Base-by-base conservation (phyloP, 35 echinoderm and acorn worm genomes). In the Ptychodera flava region DNA sequence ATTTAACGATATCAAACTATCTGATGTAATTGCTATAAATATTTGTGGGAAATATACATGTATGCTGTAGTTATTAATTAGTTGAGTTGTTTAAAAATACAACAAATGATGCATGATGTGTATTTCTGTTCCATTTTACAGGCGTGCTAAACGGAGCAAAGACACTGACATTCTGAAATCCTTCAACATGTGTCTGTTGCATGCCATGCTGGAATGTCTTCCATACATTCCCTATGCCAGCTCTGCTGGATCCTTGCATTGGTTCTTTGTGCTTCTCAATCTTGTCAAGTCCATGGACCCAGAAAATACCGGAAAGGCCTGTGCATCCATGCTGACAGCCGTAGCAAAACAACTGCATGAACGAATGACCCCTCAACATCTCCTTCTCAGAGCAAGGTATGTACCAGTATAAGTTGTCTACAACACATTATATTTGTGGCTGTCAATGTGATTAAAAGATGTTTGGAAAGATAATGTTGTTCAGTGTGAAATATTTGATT, bases 191-290 rank as follows among this genome's bases (percentile, higher is more conserved):
- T 38, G 34, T 36, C 80, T 97, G 14, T 83, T 97, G 1, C 77
- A 91, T 28, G 85, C 81, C 78, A 82, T 94, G 0, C 93, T 94
- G 29, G 38, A 91, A 34, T 91, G 89, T 86, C 82, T 97, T 33
- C 89, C 92, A 22, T 82, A 79, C 0, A 36, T 93, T n/a, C 80
- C 89, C 14, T 78, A 75, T 76, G 86, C 86, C 31, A 82, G 81
- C 28, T 97, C 95, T 28, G 88, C 95, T 84, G 95, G 95, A 34
- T 90, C 95, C 35, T 78, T 97, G 6, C 80, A 91, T 31, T 97
- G 95, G 95, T 93, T 93, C 92, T 97, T 97, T 76, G 32, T 84
- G 33, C 77, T 97, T 35, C 86, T 93, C 28, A 83, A 88, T 12
- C 34, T 93, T 80, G 92, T 97, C 77, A 93, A 91, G 87, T 85